Base-by-base conservation (phyloP, 2,797 vertebrate genomes). In the Mormyrus proboscirostris region DNA sequence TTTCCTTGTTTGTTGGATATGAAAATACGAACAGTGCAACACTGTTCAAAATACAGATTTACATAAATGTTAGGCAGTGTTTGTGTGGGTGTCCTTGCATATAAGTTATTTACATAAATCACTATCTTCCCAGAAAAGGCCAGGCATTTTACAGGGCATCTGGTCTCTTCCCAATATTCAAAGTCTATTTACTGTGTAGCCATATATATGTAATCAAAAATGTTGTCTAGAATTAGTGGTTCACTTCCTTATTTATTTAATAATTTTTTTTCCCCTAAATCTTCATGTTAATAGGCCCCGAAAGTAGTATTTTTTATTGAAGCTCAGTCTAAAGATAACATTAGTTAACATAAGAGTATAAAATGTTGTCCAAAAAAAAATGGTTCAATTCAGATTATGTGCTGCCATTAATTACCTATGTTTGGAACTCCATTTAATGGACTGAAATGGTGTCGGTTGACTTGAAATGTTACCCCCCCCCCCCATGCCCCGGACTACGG, bases 51-150 rank as follows among this genome's bases (percentile, higher is more conserved):
- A 57, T 9, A 87, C 25, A 86, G 50, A 87, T 87, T 57, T 59
- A 33, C 85, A 33, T 86, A 33, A 86, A 14, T 53, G 49, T 57
- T 22, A 84, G 51, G 44, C 65, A 84, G 38, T 41, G 38, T 79
- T n/a, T 79, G 73, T 44, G 73, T 41, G 73, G 73, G 33, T 41
- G 73, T 44, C 7, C 33, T 79, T 79, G 73, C 73, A 44, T 44
- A 47, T 86, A 86, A 86, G 50, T 86, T 38, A 86, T 86, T 51
- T 51, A 53, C 83, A 86, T 86, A 86, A 51, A 25, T 51, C 47
- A 86, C 22, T 86, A 86, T 86, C 12, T 25, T 51, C 25, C 83
- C 49, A 51, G 44, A 4, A 29, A 49, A 51, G 44, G 83, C 19
- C 41, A 51, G 10, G 44, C 83, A 29, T 86, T 53, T 53, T 51